Evolutionary conservation across 2,797 vertebrate species (phyloP), one percentile per base, ranked within the genome.

Genomic region (Malurus splendens): DNA sequence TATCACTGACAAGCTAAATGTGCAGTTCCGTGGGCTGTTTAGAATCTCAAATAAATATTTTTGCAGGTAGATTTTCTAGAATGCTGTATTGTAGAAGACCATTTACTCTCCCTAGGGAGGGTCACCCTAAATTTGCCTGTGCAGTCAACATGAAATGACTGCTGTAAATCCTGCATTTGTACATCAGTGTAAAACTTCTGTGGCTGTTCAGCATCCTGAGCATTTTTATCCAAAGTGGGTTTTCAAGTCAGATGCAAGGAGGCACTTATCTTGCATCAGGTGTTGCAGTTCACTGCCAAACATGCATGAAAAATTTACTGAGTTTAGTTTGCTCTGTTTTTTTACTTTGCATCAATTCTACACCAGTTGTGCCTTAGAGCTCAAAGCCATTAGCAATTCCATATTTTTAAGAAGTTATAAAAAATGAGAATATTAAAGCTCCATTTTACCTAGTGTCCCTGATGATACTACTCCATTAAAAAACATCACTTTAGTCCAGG

Each of bases 1-100:
- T 66, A 42, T 33, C n/a, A 54, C 20, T 62, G 64, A 57, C 45
- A 68, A 82, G 51, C 5, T 44, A 74, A 67, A 48, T 27, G 8
- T 23, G 28, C 65, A 78, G 41, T 47, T 65, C 60, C 72, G 19
- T 24, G 64, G 22, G 52, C 30, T 60, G 7, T 54, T 33, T 1
- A 64, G 64, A 67, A 79, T 60, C 20, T 65, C 47, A 82, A 33
- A 52, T 19, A 83, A 90, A 73, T 82, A 44, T 30, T 64, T 86
- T 73, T 76, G 17, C 32, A 41, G 39, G 30, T 51, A 67, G 36
- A n/a, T 51, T 87, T 94, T 79, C 50, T 79, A 56, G 20, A 66
- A 23, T 0, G 10, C 20, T 44, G 9, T 33, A 17, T 30, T 65
- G n/a, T 57, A 33, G 47, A 86, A 83, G 11, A 48, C 19, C 6